Evolutionary conservation across 1,140 invertebrate genomes (phyloP).

Genomic region (Neelides sp.): DNA sequence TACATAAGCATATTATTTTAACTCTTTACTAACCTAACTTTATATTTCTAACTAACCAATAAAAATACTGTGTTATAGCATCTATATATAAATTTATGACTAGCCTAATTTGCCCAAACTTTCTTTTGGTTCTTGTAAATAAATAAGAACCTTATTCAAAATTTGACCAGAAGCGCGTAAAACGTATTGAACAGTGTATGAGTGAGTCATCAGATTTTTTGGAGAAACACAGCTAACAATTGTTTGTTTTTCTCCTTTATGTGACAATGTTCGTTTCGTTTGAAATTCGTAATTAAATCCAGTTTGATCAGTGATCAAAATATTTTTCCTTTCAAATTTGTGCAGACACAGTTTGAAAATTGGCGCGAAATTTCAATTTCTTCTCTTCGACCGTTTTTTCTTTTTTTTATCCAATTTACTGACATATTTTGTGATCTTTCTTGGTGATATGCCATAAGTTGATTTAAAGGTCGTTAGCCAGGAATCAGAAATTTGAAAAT

Average conservation of each 20-base stretch:
- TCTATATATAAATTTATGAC: too few species aligned
- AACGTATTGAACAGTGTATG: conserved; percentile 9
- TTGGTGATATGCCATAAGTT: neutral
- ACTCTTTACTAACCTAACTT: too few species aligned
- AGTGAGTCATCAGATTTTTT: neutral
- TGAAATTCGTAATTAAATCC: conserved; percentile 2
- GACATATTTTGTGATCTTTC: conserved; percentile 3
- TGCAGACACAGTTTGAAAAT: neutral
- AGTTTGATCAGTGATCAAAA: conserved; percentile 10
- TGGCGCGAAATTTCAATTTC: neutral
- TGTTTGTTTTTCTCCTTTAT: conserved; percentile 10
- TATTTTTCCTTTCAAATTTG: neutral
- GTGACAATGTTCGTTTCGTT: neutral
- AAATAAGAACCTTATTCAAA: neutral
- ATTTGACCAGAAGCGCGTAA: conserved; percentile 6
- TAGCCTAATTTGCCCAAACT: neutral
- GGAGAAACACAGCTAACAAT: neutral
- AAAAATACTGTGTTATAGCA: too few species aligned
- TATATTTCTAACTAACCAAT: too few species aligned
- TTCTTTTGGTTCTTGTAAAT: conserved; percentile 8
- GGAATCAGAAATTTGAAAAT: neutral
- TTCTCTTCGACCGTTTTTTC: neutral
- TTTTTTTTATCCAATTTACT: neutral
- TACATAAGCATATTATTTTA: too few species aligned
- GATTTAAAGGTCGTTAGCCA: neutral